Evolutionary conservation across 2,797 vertebrate species (phyloP).

Genomic region (Mus caroli): DNA sequence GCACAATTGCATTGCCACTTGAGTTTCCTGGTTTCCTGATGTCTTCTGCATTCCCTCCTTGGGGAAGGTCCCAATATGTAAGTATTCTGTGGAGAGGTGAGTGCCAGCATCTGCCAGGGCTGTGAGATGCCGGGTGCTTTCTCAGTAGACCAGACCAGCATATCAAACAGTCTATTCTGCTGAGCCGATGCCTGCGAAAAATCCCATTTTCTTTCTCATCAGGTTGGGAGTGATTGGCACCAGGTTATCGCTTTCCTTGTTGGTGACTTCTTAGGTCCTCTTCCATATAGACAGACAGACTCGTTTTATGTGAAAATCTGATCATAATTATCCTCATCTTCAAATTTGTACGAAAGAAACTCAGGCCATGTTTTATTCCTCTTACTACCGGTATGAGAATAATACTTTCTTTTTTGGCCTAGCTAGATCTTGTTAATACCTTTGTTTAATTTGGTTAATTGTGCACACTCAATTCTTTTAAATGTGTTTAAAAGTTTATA

Average conservation of each 20-base stretch:
- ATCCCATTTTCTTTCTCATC: slow-evolving; percentile 45
- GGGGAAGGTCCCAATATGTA: neutral
- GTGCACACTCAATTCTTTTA: neutral
- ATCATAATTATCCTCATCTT: neutral
- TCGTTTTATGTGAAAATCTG: neutral
- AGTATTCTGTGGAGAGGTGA: neutral
- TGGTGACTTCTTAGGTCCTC: neutral
- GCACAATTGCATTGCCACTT: neutral
- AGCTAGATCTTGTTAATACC: neutral
- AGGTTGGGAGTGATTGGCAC: slow-evolving; percentile 4
- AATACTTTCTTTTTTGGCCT: neutral
- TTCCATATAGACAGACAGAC: neutral
- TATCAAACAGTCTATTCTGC: slow-evolving; percentile 50
- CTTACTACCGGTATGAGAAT: neutral
- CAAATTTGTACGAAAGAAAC: neutral
- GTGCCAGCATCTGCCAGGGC: slow-evolving; percentile 51
- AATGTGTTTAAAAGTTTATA: neutral
- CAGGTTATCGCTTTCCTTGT: neutral
- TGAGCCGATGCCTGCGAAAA: neutral
- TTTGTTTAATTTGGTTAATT: neutral
- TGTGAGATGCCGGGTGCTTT: slow-evolving; percentile 41
- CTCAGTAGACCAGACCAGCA: neutral
- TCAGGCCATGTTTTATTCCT: neutral
- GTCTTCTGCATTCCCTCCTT: neutral
- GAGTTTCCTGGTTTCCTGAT: slow-evolving; percentile 56